Base-by-base conservation (phyloP, 2,113 vertebrate genomes). In the Grammomys dolichurus region DNA sequence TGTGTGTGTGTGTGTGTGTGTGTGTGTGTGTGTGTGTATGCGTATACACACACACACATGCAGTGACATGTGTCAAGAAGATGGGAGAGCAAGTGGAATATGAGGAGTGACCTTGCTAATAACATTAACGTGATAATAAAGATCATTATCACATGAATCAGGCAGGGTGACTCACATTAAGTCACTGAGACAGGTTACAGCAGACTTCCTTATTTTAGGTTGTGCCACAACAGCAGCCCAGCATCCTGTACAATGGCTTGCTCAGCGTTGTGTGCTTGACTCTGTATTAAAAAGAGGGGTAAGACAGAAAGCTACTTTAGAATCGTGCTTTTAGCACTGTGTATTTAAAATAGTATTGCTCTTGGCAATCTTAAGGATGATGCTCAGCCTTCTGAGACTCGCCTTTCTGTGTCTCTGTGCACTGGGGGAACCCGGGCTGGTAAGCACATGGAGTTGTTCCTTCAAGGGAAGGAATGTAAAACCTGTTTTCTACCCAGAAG, bases 341-440 rank as follows among this genome's bases (percentile, higher is more conserved):
- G 26, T 58, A 84, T 90, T 96, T 85, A 75, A 95, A 92, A 72
- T 8, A 76, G 58, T n/a, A 9, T 54, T 75, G 36, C 31, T 26
- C 28, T 36, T 28, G n/a, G n/a, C 33, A 75, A 24, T 67, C 75
- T 75, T 84, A 58, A 84, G n/a, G 33, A 56, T 1, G 9, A 31
- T 51, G 7, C 43, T 75, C 48, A 87, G 31, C 46, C 9, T 86
- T 19, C 77, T 4, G 8, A 91, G 63, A 26, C 14, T 90, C 20
- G 58, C 51, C 78, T 81, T 19, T 40, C 54, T n/a, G 54, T 58
- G 36, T 14, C 54, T 58, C 10, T 26, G 36, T n/a, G 19, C 10
- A n/a, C 78, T 56, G 78, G 78, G 48, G 51, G 20, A 81, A 20
- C 54, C 78, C n/a, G 36, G 36, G 36, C 19, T 58, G 5, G n/a